Conservation (phyloP, 1,140 invertebrate genomes). For the Arctopsyche grandis region DNA sequence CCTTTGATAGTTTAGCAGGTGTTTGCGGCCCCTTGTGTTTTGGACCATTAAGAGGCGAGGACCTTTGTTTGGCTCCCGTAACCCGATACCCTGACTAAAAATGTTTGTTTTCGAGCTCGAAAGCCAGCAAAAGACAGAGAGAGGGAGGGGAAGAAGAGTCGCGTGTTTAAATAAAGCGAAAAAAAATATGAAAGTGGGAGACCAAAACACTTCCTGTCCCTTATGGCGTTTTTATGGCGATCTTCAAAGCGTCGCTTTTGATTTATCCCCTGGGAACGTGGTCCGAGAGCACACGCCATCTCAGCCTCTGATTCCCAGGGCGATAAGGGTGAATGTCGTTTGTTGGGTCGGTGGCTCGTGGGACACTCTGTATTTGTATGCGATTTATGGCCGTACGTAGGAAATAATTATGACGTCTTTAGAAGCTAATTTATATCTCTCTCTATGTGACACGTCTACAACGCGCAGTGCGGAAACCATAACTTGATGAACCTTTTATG, state of each 20-base stretch:
- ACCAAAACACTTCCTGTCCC: slow-evolving; percentile 31
- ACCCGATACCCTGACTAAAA: slow-evolving; percentile 10
- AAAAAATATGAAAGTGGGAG: neutral
- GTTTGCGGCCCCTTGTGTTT: neutral
- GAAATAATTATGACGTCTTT: slow-evolving; percentile 43
- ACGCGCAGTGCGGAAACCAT: neutral
- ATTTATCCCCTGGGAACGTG: slow-evolving; percentile 18
- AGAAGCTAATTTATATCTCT: slow-evolving; percentile 41
- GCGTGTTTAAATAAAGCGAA: neutral
- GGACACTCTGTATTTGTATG: neutral
- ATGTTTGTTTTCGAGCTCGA: slow-evolving; percentile 1
- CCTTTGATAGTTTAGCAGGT: slow-evolving; percentile 17
- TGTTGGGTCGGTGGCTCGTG: neutral
- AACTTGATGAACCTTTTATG: neutral
- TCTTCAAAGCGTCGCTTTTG: slow-evolving; percentile 27
- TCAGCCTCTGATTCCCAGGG: neutral
- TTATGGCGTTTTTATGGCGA: slow-evolving; percentile 38
- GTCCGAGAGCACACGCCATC: no score
- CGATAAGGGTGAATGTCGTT: neutral
- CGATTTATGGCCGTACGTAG: slow-evolving; percentile 19
- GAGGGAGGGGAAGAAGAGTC: neutral
- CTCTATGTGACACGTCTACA: neutral
- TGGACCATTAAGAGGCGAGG: neutral
- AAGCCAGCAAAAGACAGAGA: neutral
- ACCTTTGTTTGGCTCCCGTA: neutral